phyloP scores from a whole-genome alignment of 2,797 vertebrate genomes.

The Notolepis coatsorum region DNA sequence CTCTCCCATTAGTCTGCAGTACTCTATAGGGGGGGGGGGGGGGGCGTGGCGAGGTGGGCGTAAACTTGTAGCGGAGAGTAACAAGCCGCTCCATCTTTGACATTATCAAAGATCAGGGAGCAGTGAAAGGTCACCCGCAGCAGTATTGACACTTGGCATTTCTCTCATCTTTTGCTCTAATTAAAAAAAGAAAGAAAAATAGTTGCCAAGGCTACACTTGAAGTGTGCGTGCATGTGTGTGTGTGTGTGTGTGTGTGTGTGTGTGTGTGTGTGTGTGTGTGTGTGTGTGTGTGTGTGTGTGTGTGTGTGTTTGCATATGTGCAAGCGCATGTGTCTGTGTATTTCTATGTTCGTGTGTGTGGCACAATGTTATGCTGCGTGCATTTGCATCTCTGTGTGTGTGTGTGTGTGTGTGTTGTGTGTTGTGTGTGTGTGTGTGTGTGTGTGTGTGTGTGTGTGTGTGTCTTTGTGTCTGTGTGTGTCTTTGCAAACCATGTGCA shows the following conservation, averaged over 20 bases:
- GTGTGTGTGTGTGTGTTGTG: too few species aligned
- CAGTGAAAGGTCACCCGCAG: constrained; percentile 79
- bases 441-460: neutral
- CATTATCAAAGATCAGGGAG: constrained; percentile 83
- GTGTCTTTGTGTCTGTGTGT: too few species aligned
- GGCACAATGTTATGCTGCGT: too few species aligned
- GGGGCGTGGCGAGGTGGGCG: constrained; percentile 21
- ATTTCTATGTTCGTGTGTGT: too few species aligned
- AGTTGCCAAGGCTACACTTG: constrained; percentile 66
- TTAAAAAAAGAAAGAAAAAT: constrained; percentile 81
- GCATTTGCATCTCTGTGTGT: too few species aligned
- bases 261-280: neutral
- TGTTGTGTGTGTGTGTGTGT: too few species aligned
- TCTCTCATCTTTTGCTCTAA: constrained; percentile 85
- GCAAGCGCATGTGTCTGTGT: neutral
- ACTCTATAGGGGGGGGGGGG: constrained; percentile 40
- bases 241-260: constrained; percentile 12
- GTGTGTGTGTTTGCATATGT: neutral
- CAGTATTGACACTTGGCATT: constrained; percentile 84
- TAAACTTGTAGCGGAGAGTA: constrained; percentile 56
- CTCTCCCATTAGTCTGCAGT: constrained; percentile 56
- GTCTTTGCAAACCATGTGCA: neutral
- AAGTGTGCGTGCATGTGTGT: constrained; percentile 23
- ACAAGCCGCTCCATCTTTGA: constrained; percentile 76
- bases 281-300: neutral